Evolutionary conservation across 2,888 invertebrate genomes (phyloP), one percentile per base, ranked within the genome.

Genomic region (Agriotes lineatus): DNA sequence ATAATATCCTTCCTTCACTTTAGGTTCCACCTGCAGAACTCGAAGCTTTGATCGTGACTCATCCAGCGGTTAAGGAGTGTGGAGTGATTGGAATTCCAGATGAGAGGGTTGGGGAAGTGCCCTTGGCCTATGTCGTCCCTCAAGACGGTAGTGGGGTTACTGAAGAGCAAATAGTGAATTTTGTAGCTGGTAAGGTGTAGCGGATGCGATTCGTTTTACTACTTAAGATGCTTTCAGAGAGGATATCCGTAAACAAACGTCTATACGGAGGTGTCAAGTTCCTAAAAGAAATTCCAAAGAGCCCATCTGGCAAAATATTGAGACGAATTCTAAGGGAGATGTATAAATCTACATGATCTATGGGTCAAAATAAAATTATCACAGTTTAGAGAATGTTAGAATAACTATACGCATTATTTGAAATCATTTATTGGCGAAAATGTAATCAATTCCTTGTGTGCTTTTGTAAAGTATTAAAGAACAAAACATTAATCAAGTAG

Each of bases 71-170:
- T 50, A 88, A 88, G 57, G 94, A 95, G 79, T 91, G 88, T 19
- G 94, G 93, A 22, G 95, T 96, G 30, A 88, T 94, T 78, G 95
- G 94, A 12, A 82, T 88, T 54, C 90, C 92, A 0, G 88, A 94
- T 80, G 90, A 90, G 77, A 80, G 79, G 45, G 89, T 90, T 30
- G 94, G 94, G 10, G 93, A 93, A 81, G 83, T 93, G 57, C 93
- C 93, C 9, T 76, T 88, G 72, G 93, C 93, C 0, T 93, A 91
- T 81, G 87, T 94, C 5, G 93, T 93, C 6, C 85, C 85, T 56
- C 89, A 90, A 78, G 83, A 82, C 73, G 80, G 82, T 0, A n/a
- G n/a, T n/a, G 75, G 79, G 0, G 77, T 90, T 60, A 87, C 86
- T 0, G 87, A 86, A 72, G 42, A 63, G 10, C 58, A 69, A 20